phyloP scores from a whole-genome alignment of 2,888 invertebrate genomes.

The Julus scandinavius region DNA sequence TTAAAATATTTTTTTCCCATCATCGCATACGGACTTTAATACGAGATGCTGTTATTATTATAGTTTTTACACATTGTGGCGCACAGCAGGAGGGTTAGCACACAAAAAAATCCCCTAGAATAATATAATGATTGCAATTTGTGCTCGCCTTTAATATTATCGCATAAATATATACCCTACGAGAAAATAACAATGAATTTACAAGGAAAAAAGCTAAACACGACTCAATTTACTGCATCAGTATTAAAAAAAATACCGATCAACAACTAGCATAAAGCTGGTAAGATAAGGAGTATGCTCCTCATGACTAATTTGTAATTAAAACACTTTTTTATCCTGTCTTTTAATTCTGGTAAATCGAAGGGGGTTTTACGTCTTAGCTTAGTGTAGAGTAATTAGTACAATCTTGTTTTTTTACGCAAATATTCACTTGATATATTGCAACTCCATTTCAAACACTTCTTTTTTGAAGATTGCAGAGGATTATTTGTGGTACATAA shows the following conservation, averaged over 20 bases:
- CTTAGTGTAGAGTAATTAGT: slow-evolving; percentile 3
- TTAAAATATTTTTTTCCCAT: slow-evolving; percentile 43
- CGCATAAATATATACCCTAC: not conserved
- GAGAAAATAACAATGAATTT: slow-evolving; percentile 29
- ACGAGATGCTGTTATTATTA: slow-evolving; percentile 12
- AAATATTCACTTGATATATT: slow-evolving; percentile 15
- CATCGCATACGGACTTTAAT: not conserved
- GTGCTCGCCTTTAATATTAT: slow-evolving; percentile 36
- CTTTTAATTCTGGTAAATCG: not conserved
- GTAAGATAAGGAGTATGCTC: not conserved
- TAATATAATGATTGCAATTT: slow-evolving; percentile 35
- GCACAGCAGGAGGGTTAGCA: not conserved
- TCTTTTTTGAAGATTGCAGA: not conserved
- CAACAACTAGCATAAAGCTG: not conserved
- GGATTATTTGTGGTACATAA: not conserved
- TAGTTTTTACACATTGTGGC: slow-evolving; percentile 23
- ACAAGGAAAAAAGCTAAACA: not conserved
- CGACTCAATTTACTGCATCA: slow-evolving; percentile 4
- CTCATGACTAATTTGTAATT: slow-evolving; percentile 13
- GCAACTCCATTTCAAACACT: not conserved
- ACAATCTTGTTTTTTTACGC: not conserved
- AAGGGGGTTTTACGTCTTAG: not conserved
- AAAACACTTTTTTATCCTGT: not conserved
- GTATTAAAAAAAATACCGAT: not conserved
- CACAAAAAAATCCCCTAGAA: not conserved